Evolutionary conservation across 2,797 vertebrate species (phyloP).

Genomic region (Tarsius wallacei): DNA sequence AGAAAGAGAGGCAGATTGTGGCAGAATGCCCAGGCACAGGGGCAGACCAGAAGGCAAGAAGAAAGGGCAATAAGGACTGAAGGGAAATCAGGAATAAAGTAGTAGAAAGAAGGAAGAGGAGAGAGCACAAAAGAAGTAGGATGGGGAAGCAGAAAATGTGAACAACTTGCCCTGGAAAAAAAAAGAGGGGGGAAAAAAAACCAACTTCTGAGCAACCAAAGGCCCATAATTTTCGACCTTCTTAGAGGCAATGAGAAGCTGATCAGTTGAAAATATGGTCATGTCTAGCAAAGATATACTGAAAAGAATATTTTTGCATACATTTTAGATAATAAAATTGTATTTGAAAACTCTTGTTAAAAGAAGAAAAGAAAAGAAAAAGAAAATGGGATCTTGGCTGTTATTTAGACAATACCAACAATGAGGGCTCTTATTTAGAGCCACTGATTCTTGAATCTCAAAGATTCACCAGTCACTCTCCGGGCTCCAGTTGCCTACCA

Average conservation of each 20-base stretch:
- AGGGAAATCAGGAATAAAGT: conserved; percentile 9
- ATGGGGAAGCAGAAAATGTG: background rate
- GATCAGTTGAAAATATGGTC: background rate
- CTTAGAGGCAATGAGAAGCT: background rate
- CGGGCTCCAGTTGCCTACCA: rapidly evolving
- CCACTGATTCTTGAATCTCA: background rate
- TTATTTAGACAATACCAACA: background rate
- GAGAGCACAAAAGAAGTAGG: background rate
- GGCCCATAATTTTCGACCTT: background rate
- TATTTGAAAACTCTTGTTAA: background rate
- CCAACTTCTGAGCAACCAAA: background rate
- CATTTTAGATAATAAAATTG: conserved; percentile 56
- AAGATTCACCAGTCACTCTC: background rate
- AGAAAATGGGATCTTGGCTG: background rate
- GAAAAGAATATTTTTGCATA: conserved; percentile 61
- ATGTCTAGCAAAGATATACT: background rate
- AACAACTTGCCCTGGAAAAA: background rate
- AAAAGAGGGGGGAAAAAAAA: background rate
- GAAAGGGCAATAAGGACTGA: background rate
- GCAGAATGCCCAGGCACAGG: background rate
- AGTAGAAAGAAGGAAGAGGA: background rate
- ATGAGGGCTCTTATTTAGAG: background rate
- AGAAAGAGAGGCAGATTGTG: background rate
- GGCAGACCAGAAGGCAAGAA: background rate
- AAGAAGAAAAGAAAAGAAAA: too few species aligned